A percentile compares a stretch with the other conserved stretches of the same genome.
phyloP scores from a whole-genome alignment of 1,140 invertebrate species.

The Vanessa tameamea region DNA sequence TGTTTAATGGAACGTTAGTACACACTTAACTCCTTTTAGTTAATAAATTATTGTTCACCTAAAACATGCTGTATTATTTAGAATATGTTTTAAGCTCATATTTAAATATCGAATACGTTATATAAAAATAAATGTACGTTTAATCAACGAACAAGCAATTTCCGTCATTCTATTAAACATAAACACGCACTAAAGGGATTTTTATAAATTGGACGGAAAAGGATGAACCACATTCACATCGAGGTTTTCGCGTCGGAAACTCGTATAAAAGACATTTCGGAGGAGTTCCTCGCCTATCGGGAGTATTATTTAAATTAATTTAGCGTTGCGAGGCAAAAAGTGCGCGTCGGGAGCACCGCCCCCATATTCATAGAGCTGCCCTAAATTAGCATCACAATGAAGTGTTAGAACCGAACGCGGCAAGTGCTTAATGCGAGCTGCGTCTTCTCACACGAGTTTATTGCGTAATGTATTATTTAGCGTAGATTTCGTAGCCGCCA shows the following conservation, averaged over 20 bases:
- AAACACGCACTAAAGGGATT: slow-evolving; percentile 56
- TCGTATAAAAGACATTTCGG: slow-evolving; percentile 75
- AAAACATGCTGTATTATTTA: not conserved
- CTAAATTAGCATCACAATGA: slow-evolving; percentile 79
- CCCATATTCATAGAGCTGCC: slow-evolving; percentile 76
- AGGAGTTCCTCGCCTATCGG: slow-evolving; percentile 67
- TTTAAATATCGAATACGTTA: too few relatives aligned
- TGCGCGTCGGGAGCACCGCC: slow-evolving; percentile 58
- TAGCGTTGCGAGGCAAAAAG: slow-evolving; percentile 74
- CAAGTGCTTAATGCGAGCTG: slow-evolving; percentile 72
- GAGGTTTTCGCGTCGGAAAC: slow-evolving; percentile 63
- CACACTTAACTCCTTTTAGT: not conserved
- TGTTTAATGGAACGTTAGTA: slow-evolving; percentile 4
- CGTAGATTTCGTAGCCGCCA: slow-evolving; percentile 61
- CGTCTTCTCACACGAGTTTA: slow-evolving; percentile 68
- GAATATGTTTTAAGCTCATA: too few relatives aligned
- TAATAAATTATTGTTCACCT: not conserved
- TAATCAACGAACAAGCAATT: slow-evolving; percentile 46
- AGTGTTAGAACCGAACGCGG: slow-evolving; percentile 68
- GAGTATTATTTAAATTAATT: slow-evolving; percentile 79
- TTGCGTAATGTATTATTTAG: slow-evolving; percentile 72
- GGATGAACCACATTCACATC: slow-evolving; percentile 41
- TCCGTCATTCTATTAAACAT: slow-evolving; percentile 54
- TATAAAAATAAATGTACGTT: slow-evolving; percentile 1
- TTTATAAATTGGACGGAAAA: slow-evolving; percentile 59